Percentiles rank a stretch among this genome's conserved stretches.
phyloP scores from a whole-genome alignment of 2,888 invertebrate genomes.

The Marasmarcha lunaedactyla region DNA sequence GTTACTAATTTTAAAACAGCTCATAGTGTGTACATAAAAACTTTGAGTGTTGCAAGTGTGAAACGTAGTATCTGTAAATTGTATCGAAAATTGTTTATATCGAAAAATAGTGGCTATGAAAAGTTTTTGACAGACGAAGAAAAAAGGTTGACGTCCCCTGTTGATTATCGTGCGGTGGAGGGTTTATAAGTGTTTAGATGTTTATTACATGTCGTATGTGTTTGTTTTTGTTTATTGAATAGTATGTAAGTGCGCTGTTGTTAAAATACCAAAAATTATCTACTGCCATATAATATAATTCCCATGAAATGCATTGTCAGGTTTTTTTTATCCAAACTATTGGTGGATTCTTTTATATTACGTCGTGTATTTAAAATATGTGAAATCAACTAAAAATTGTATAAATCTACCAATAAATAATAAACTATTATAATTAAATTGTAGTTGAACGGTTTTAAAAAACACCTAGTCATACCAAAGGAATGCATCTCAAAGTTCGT shows the following conservation, averaged over 20 bases:
- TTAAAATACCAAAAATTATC: too few species aligned
- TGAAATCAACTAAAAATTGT: too few species aligned
- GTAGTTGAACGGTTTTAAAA: too few species aligned
- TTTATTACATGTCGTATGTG: constrained; percentile 9
- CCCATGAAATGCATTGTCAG: too few species aligned
- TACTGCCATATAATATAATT: too few species aligned
- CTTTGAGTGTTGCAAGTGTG: constrained; percentile 40
- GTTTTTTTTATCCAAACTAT: too few species aligned
- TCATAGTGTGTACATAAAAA: constrained; percentile 37
- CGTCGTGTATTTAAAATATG: too few species aligned
- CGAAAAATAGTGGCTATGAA: constrained; percentile 70
- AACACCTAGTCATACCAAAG: too few species aligned
- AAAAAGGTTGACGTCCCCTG: constrained; percentile 64
- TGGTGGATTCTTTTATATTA: too few species aligned
- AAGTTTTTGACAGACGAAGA: constrained; percentile 78
- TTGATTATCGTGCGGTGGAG: constrained; percentile 43
- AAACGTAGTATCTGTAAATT: constrained; percentile 50
- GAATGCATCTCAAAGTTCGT: too few species aligned
- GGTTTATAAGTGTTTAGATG: constrained; percentile 23
- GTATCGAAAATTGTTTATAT: constrained; percentile 38
- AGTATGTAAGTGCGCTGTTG: constrained; percentile 2
- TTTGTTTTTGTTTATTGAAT: constrained; percentile 4
- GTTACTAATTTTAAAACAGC: background rate
- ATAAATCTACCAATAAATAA: too few species aligned
- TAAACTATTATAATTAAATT: too few species aligned